phyloP scores from a whole-genome alignment of 1,140 invertebrate genomes.

The Brachystomella parvula region DNA sequence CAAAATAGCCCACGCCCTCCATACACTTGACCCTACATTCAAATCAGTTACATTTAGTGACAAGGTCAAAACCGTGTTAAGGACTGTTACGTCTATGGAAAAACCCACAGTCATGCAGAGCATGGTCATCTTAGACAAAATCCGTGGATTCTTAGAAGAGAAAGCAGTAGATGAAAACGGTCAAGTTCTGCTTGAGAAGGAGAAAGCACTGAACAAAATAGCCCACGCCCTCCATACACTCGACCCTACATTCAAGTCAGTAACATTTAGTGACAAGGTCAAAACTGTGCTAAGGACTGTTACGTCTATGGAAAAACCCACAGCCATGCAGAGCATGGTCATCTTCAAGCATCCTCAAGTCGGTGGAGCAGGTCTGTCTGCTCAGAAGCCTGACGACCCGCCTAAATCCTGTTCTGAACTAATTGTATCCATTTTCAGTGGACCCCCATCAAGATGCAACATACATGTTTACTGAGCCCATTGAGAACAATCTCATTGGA shows the following conservation, averaged over 20 bases:
- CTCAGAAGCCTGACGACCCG: no score
- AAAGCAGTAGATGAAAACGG: constrained; percentile 69
- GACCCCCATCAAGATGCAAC: constrained; percentile 77
- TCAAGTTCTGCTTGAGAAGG: constrained; percentile 57
- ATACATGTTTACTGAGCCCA: constrained; percentile 75
- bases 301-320: constrained; percentile 61
- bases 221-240: constrained; percentile 86
- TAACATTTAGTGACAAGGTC: constrained; percentile 75
- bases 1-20: constrained; percentile 86
- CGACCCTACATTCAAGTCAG: constrained; percentile 68
- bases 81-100: constrained; percentile 56
- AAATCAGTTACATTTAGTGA: constrained; percentile 72
- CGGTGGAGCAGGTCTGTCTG: constrained; percentile 69
- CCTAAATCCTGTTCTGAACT: no score
- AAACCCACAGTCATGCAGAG: constrained; percentile 84
- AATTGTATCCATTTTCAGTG: constrained; percentile 48
- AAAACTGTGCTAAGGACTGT: constrained; percentile 65
- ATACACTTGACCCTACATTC: constrained; percentile 74
- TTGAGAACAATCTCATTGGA: constrained; percentile 58
- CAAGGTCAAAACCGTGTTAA: constrained; percentile 67
- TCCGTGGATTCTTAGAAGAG: constrained; percentile 83
- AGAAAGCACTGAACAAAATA: constrained; percentile 69
- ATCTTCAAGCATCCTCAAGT: constrained; percentile 92
- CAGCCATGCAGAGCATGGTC: constrained; percentile 91
- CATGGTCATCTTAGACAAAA: constrained; percentile 98